Evolutionary conservation across 1,140 invertebrate species (phyloP), one percentile per base, ranked within the genome.

Genomic region (Macrosteles quadrilineatus): DNA sequence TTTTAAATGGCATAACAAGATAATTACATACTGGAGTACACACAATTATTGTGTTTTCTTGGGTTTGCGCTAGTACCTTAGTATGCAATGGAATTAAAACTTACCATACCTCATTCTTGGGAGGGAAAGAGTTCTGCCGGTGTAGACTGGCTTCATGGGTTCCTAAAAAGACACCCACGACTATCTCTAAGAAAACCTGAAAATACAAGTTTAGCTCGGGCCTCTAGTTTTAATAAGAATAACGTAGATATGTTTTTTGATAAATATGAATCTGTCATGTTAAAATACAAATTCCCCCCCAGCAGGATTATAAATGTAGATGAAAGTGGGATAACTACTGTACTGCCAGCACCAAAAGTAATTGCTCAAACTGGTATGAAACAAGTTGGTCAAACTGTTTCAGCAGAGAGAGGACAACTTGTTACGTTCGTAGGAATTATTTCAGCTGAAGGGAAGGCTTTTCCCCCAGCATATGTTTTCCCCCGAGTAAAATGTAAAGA

Each of bases 381-480:
- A 59, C 76, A 70, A 70, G 74, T 79, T 21, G 76, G 76, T 36
- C n/a, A 59, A 27, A 53, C 68, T 25, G 73, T 71, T 23, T 76
- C 72, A 29, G 75, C 73, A 11, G 76, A 80, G 65, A 65, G 75
- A 55, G 77, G 76, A n/a, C 45, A 36, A 47, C 57, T 78, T 11
- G 75, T 78, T 9, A 80, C 78, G 11, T 36, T 76, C 19, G 53
- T 29, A 11, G 43, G 30, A 29, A 59, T 66, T 23, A 66, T 79
- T 0, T 73, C 67, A 74, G 78, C 78, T 29, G 40, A 40, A 32
- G 74, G 78, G 19, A 74, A 77, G 65, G 50, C 62, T 6, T 25
- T 79, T 14, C 75, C 78, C 31, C 77, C 76, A 11, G 43, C 77
- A 12, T 77, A 77, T 67, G 59, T 80, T n/a, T 80, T 79, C 47